Base-by-base conservation (phyloP, 1,140 invertebrate species). In the Nomia melanderi region DNA sequence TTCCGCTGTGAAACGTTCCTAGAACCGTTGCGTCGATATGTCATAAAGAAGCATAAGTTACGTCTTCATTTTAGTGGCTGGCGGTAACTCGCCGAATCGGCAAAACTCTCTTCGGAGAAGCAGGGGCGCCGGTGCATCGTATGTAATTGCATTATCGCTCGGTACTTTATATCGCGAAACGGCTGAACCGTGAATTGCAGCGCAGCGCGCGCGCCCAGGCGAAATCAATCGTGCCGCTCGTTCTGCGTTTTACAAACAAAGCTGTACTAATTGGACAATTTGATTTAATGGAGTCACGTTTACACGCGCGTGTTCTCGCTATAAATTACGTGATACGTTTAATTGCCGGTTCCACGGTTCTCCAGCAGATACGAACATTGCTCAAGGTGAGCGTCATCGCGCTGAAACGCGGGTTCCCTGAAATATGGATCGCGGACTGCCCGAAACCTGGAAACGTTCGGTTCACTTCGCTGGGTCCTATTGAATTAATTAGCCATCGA, bases 181-280 rank as follows among this genome's bases (percentile, higher is more conserved):
- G 72, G 12, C 33, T 31, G 41, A 25, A 31, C 29, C 56, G 73
- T 54, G 27, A 64, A 57, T 67, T 33, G n/a, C 50, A 33, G 66
- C 73, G 64, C 17, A 8, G 29, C n/a, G 23, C 14, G 17, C 56
- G 20, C 14, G 11, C 20, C 5, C 27, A 4, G 44, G 53, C 23
- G 59, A 82, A 80, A 82, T 80, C 53, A 72, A 77, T 65, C 76
- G 47, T 36, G 1, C 25, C 53, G 12, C 29, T 31, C 29, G 36
- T 76, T 60, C 25, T 20, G 17, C 63, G 27, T 73, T 78, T 81
- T 73, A 73, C 50, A 78, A 77, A 81, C 50, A 57, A 60, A 66
- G 64, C 54, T 39, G 60, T 50, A 62, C 66, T 82, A 81, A 82
- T 82, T 82, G 79, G 74, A 82, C 79, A 73, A 73, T 82, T 82